phyloP scores from a whole-genome alignment of 2,113 vertebrate species.

The Grus americana region DNA sequence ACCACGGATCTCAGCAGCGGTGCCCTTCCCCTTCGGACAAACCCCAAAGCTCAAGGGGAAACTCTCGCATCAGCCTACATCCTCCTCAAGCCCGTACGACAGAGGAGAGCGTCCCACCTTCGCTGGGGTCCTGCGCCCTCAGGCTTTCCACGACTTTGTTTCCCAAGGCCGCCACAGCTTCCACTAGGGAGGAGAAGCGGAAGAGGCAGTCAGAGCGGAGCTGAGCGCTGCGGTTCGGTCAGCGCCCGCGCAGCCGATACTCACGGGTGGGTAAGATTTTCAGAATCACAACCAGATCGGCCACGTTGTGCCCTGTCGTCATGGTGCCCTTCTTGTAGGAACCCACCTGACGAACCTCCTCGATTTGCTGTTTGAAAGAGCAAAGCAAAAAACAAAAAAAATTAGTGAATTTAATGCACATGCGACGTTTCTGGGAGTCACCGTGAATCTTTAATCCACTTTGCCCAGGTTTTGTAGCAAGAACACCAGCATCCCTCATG shows the following conservation, averaged over 20 bases:
- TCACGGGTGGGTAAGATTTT: conserved; percentile 95
- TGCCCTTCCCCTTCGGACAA: neutral
- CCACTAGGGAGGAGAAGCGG: conserved; percentile 76
- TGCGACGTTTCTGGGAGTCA: fast-evolving
- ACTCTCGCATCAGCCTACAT: fast-evolving
- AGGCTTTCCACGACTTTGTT: conserved; percentile 97
- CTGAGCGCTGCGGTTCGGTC: fast-evolving
- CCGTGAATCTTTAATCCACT: fast-evolving
- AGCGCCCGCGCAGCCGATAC: neutral
- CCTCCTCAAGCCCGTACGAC: neutral
- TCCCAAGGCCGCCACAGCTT: conserved; percentile 93
- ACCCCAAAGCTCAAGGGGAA: neutral
- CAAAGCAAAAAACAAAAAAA: neutral
- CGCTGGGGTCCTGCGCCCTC: conserved; percentile 88
- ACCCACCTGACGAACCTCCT: conserved; percentile 96
- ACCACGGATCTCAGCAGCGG: fast-evolving
- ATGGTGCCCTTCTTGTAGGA: conserved; percentile 99
- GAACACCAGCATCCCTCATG: fast-evolving
- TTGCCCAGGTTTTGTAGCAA: fast-evolving
- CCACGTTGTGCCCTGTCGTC: conserved; percentile 95
- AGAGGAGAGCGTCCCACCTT: conserved; percentile 75
- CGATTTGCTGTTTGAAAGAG: conserved; percentile 85
- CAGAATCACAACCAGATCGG: conserved; percentile 94
- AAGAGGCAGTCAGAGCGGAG: fast-evolving
- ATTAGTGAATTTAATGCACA: fast-evolving